phyloP scores from a whole-genome alignment of 1,140 invertebrate species.

The Lucilia cuprina region DNA sequence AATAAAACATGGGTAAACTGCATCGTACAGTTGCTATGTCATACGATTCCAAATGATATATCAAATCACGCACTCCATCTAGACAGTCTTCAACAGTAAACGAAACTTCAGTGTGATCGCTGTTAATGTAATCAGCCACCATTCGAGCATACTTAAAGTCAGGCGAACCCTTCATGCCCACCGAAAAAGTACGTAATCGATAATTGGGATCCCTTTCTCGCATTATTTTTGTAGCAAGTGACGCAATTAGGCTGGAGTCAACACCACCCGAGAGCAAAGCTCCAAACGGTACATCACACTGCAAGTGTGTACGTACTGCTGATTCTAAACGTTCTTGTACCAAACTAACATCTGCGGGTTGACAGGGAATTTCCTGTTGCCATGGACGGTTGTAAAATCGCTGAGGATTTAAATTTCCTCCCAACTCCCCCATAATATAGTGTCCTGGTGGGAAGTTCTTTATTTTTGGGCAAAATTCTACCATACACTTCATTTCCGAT shows the following conservation, averaged over 20 bases:
- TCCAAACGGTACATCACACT: slow-evolving; percentile 59
- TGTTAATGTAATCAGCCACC: slow-evolving; percentile 83
- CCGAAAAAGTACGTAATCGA: slow-evolving; percentile 78
- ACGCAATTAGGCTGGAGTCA: slow-evolving; percentile 86
- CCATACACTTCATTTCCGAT: slow-evolving; percentile 59
- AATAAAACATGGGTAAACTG: slow-evolving; percentile 76
- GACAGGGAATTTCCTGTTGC: slow-evolving; percentile 46
- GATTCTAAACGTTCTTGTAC: slow-evolving; percentile 49
- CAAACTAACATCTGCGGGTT: slow-evolving; percentile 44
- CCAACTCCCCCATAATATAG: slow-evolving; percentile 13
- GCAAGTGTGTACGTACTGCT: slow-evolving; percentile 59
- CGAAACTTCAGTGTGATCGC: slow-evolving; percentile 86
- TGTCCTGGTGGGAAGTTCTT: slow-evolving; percentile 49
- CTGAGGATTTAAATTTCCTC: background rate
- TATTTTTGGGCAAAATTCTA: slow-evolving; percentile 47
- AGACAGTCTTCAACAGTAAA: slow-evolving; percentile 80
- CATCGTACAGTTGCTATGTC: slow-evolving; percentile 92
- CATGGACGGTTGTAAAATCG: slow-evolving; percentile 48
- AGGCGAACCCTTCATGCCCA: slow-evolving; percentile 86
- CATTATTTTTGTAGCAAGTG: slow-evolving; percentile 71
- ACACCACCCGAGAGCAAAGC: slow-evolving; percentile 80
- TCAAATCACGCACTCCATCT: slow-evolving; percentile 74
- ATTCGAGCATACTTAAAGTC: slow-evolving; percentile 84
- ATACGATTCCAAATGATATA: slow-evolving; percentile 85
- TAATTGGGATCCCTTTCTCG: slow-evolving; percentile 50